These are phyloP conservation scores for Eupsilia transversa DNA, from an alignment of 2,888 invertebrate genomes.

Conservation along the genomic window DNA sequence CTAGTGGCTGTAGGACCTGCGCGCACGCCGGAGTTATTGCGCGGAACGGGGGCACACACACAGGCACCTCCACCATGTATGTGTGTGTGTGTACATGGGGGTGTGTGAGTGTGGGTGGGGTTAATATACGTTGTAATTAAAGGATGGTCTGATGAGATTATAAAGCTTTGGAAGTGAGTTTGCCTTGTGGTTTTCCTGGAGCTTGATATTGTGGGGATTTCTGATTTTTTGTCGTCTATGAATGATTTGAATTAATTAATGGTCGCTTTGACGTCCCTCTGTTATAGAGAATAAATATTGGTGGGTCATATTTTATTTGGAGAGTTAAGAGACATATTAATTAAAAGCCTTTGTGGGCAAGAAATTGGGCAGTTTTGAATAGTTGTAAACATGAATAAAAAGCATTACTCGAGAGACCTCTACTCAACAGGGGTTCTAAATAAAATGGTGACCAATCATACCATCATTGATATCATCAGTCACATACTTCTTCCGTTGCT, in stretches of 20 bases:
- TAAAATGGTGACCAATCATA: background rate
- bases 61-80: constrained; percentile 6
- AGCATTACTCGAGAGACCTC: background rate
- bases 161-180: background rate
- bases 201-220: background rate
- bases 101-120: constrained; percentile 60
- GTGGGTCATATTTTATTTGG: background rate
- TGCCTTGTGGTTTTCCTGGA: background rate
- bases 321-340: no score
- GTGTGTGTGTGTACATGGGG: constrained; percentile 35
- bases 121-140: constrained; percentile 60
- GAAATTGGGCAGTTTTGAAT: no score
- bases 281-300: background rate
- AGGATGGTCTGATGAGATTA: constrained; percentile 31
- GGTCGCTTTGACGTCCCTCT: background rate
- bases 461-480: background rate
- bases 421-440: background rate
- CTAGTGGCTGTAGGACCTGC: constrained; percentile 65
- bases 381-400: background rate
- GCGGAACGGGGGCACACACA: constrained; percentile 67
- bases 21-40: constrained; percentile 71
- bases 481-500: no score
- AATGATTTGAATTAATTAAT: background rate
- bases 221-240: background rate
- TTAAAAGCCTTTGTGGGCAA: background rate